phyloP scores from a whole-genome alignment of 2,113 vertebrate species.

The Chionis minor region DNA sequence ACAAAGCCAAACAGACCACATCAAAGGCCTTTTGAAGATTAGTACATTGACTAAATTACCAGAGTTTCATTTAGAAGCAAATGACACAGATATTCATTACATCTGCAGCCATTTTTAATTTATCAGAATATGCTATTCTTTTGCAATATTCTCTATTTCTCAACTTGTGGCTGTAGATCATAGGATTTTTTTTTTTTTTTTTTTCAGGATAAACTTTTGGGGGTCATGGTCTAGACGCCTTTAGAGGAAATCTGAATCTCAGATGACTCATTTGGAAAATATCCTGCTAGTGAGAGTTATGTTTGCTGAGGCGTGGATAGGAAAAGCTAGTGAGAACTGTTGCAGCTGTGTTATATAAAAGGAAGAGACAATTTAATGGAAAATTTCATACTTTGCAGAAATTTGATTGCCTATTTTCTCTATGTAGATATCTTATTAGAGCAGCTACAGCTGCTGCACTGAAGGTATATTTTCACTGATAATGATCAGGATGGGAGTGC shows the following conservation, averaged over 20 bases:
- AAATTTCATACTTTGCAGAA: conserved; percentile 79
- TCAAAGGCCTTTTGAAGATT: conserved; percentile 62
- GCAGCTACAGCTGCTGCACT: conserved; percentile 71
- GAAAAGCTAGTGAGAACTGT: conserved; percentile 65
- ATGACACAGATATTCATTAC: not conserved
- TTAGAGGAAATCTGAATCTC: conserved; percentile 46
- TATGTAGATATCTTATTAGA: conserved; percentile 76
- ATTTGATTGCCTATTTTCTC: conserved; percentile 83
- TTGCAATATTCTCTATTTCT: not conserved
- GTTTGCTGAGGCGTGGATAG: conserved; percentile 56
- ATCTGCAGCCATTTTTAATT: conserved; percentile 7
- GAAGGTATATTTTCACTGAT: conserved; percentile 66
- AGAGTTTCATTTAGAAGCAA: conserved; percentile 40
- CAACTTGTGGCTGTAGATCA: not conserved
- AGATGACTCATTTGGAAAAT: conserved; percentile 51
- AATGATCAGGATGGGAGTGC: conserved; percentile 46
- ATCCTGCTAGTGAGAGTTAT: conserved; percentile 24
- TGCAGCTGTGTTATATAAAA: conserved; percentile 80
- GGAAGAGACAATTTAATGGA: conserved; percentile 75
- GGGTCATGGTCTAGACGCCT: not conserved
- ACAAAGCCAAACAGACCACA: conserved; percentile 38
- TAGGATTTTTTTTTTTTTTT: not conserved
- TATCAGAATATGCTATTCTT: not conserved
- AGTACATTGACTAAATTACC: conserved; percentile 40
- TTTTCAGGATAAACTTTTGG: not conserved